Conservation (phyloP, 2,888 invertebrate species). For the Bellardia pandia region DNA sequence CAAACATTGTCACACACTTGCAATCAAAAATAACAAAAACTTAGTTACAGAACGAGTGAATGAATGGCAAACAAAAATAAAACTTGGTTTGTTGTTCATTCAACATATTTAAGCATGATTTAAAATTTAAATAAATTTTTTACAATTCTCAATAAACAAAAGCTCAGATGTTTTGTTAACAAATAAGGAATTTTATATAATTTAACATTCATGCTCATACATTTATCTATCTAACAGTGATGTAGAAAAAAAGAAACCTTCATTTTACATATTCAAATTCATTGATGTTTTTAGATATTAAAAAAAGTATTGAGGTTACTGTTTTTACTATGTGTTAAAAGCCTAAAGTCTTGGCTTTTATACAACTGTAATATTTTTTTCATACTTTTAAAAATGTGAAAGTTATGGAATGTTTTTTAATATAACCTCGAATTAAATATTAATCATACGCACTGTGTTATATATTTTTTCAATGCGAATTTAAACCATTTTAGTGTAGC, state of each 20-base stretch:
- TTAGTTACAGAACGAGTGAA: constrained; percentile 9
- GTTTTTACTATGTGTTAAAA: neutral
- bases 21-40: constrained; percentile 1
- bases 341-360: neutral
- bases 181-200: constrained; percentile 46
- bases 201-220: constrained; percentile 5
- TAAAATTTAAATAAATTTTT: constrained; percentile 54
- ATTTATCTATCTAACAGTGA: neutral
- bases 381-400: no score
- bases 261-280: neutral
- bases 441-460: no score
- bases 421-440: no score
- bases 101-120: constrained; percentile 51
- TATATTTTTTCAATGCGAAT: no score
- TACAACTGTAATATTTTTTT: no score
- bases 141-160: constrained; percentile 35
- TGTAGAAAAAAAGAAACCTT: neutral
- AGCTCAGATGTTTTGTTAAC: constrained; percentile 37
- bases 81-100: constrained; percentile 53
- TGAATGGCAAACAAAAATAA: constrained; percentile 28
- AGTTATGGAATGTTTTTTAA: no score
- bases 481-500: no score
- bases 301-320: no score
- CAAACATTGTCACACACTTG: constrained; percentile 37
- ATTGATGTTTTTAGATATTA: no score